Conservation (phyloP, 2,888 invertebrate species). For the Andrena trimmerana region DNA sequence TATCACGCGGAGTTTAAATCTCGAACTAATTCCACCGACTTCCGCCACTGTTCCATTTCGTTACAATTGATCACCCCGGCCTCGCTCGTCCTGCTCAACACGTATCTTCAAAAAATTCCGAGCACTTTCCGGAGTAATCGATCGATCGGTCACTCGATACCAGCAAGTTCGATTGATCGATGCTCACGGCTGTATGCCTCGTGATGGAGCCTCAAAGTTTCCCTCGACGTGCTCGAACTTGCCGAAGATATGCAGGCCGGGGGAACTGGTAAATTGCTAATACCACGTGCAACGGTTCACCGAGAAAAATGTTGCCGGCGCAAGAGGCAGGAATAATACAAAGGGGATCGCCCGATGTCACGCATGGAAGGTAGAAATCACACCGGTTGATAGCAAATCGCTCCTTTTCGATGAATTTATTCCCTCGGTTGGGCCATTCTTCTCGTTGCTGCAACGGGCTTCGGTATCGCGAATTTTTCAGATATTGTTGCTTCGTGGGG, state of each 20-base stretch:
- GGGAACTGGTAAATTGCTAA: slow-evolving; percentile 48
- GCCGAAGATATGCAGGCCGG: slow-evolving; percentile 32
- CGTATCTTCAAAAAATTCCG: slow-evolving; percentile 43
- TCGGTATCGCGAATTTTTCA: slow-evolving; percentile 26
- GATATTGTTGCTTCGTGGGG: slow-evolving; percentile 7
- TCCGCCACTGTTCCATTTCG: background rate
- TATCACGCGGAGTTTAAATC: no score
- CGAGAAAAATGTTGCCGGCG: slow-evolving; percentile 14
- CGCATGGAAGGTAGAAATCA: slow-evolving; percentile 26
- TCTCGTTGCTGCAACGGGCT: slow-evolving; percentile 9
- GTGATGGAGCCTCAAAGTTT: slow-evolving; percentile 68
- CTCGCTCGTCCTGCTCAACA: slow-evolving; percentile 10
- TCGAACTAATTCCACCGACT: background rate
- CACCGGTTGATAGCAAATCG: background rate
- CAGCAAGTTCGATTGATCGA: slow-evolving; percentile 69
- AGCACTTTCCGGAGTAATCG: slow-evolving; percentile 49
- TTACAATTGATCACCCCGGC: background rate
- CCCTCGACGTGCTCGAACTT: slow-evolving; percentile 30
- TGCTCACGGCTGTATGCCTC: slow-evolving; percentile 33
- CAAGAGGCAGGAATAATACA: background rate
- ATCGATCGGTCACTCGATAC: slow-evolving; percentile 65
- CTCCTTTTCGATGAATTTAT: slow-evolving; percentile 13
- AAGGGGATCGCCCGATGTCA: background rate
- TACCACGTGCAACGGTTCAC: slow-evolving; percentile 32
- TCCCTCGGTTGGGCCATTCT: background rate